Conservation (phyloP, 2,113 vertebrate species). For the Oncorhynchus kisutch region DNA sequence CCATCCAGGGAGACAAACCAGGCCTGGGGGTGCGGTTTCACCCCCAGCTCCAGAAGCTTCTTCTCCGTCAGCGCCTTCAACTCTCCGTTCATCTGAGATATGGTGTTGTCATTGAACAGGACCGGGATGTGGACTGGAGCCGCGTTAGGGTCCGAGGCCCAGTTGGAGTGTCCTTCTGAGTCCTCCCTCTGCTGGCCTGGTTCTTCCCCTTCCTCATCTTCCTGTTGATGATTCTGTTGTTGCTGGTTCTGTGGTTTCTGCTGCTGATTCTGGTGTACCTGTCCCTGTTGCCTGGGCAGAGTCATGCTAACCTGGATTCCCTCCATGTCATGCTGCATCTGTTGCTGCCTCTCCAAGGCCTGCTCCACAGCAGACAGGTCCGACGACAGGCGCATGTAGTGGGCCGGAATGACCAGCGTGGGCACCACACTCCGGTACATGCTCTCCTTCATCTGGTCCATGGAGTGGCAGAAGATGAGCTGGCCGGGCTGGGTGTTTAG, state of each 20-base stretch:
- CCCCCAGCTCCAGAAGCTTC: constrained; percentile 80
- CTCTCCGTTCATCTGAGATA: constrained; percentile 84
- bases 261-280: constrained; percentile 14
- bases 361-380: constrained; percentile 65
- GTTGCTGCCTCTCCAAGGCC: constrained; percentile 52
- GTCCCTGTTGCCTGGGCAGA: constrained; percentile 59
- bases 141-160: constrained; percentile 66
- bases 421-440: constrained; percentile 83
- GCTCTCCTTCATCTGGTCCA: constrained; percentile 82
- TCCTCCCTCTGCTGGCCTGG: constrained; percentile 36
- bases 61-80: constrained; percentile 82
- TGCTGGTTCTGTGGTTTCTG: constrained; percentile 53
- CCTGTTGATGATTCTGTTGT: no score
- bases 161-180: constrained; percentile 28
- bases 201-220: constrained; percentile 27
- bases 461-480: constrained; percentile 81
- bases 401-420: constrained; percentile 82
- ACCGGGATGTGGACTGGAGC: constrained; percentile 81
- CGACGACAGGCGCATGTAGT: constrained; percentile 77
- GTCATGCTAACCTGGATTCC: constrained; percentile 54
- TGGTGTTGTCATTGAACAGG: constrained; percentile 80
- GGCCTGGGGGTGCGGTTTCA: constrained; percentile 79
- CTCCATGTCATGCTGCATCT: constrained; percentile 60
- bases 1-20: constrained; percentile 86
- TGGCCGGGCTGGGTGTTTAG: constrained; percentile 75